Base-by-base conservation (phyloP, 1,140 invertebrate species). In the Hycleus phaleratus region DNA sequence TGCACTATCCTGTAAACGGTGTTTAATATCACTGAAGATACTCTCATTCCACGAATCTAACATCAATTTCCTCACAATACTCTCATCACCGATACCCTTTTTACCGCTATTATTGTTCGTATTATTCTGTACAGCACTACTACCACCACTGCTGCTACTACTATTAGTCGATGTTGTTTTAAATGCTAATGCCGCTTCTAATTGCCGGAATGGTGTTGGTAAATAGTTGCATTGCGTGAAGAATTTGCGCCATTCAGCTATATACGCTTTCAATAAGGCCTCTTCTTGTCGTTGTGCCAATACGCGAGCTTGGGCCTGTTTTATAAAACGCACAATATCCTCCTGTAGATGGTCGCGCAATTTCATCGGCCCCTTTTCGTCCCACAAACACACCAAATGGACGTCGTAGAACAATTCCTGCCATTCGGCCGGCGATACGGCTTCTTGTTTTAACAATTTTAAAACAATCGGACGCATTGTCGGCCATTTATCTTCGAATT, bases 11-110 rank as follows among this genome's bases (percentile, higher is more conserved):
- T 97, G 94, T 38, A 99, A 78, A 60, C 90, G 82, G 69, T 94
- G 85, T 75, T 97, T 94, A 60, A 98, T 97, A 73, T 96, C 90
- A 70, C 84, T 84, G 77, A 99, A 99, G 69, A 99, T 98, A 74
- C 90, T 94, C 72, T 92, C 86, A 79, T 97, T 97, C 96, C 96
- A 98, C 64, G 88, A 95, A 73, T 97, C 95, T 60, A 98, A 78
- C 96, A 98, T 98, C 47, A 98, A 75, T 84, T 97, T 82, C 25
- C 91, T 82, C 39, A 97, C 93, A 63, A 94, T 86, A 76, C 88
- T 93, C 68, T 95, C 93, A 67, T 93, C 90, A 55, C 82, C 81
- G 66, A 85, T 82, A 56, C 75, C 63, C 52, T 73, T 73, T 60
- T 74, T 74, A 25, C 52, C 62, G 40, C 60, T 68, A 45, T 58